phyloP scores from a whole-genome alignment of 1,140 invertebrate species.

The Orius insidiosus region DNA sequence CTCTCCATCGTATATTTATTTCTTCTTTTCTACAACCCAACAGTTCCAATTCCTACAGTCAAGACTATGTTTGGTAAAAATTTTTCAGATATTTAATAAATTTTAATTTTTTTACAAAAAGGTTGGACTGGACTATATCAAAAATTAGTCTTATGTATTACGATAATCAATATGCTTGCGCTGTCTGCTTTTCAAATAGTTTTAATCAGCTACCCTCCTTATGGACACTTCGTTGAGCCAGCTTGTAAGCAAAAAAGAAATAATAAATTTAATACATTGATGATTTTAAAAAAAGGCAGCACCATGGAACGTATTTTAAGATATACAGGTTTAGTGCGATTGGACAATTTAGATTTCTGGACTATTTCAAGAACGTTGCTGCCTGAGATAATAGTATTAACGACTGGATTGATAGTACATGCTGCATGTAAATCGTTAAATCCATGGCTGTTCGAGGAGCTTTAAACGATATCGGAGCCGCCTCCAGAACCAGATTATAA shows the following conservation, averaged over 20 bases:
- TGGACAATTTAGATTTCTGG: conserved; percentile 37
- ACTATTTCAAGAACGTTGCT: conserved; percentile 33
- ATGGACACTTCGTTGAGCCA: conserved; percentile 38
- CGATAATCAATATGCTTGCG: conserved; percentile 41
- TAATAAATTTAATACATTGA: not conserved
- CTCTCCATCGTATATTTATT: conserved; percentile 69
- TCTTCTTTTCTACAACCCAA: conserved; percentile 59
- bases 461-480: conserved; percentile 25
- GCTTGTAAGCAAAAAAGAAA: conserved; percentile 20
- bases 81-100: conserved; percentile 9
- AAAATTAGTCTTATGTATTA: conserved; percentile 44
- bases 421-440: conserved; percentile 28
- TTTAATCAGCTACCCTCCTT: conserved; percentile 42
- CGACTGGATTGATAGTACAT: conserved; percentile 31
- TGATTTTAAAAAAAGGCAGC: conserved; percentile 30
- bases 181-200: conserved; percentile 64
- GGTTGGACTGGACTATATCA: conserved; percentile 56
- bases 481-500: conserved; percentile 8
- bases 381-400: conserved; percentile 43
- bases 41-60: conserved; percentile 53
- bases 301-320: conserved; percentile 42
- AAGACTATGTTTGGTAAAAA: conserved; percentile 45
- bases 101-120: conserved; percentile 27
- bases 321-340: conserved; percentile 48
- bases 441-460: conserved; percentile 25